Conservation (phyloP, 2,797 vertebrate species). For the Ispidina lecontei region DNA sequence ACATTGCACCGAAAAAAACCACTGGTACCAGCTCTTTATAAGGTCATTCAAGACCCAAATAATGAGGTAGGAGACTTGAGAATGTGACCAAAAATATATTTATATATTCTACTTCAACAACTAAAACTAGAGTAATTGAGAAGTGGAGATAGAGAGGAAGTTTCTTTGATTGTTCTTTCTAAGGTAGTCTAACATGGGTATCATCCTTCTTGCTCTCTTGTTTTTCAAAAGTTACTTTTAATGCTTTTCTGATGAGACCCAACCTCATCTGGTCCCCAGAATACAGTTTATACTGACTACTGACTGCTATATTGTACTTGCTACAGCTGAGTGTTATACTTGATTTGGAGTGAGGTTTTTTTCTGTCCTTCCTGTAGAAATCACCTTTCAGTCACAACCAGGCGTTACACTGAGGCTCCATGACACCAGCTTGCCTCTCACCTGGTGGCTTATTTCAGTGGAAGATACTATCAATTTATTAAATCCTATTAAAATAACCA, state of each 20-base stretch:
- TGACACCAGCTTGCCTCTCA: neutral
- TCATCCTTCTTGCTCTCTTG: neutral
- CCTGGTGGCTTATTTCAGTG: neutral
- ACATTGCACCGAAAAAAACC: slow-evolving; percentile 93
- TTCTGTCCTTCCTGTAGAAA: neutral
- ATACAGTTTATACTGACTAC: neutral
- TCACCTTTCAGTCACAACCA: neutral
- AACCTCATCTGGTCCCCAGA: neutral
- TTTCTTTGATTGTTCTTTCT: neutral
- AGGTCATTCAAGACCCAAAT: slow-evolving; percentile 94
- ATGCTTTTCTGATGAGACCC: neutral
- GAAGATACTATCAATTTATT: neutral
- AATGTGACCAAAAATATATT: neutral
- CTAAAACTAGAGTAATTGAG: neutral
- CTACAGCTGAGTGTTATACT: neutral
- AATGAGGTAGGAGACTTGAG: slow-evolving; percentile 86
- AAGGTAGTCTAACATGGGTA: neutral
- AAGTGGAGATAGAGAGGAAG: neutral
- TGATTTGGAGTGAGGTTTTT: neutral
- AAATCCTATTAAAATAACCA: neutral
- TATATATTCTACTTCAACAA: neutral
- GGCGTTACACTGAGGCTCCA: neutral
- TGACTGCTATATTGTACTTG: slow-evolving; percentile 29
- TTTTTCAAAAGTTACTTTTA: neutral
- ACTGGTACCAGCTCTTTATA: slow-evolving; percentile 93